A percentile compares a stretch with the other conserved stretches of the same genome.
phyloP scores from a whole-genome alignment of 2,113 vertebrate species.

The Thamnophis sirtalis region DNA sequence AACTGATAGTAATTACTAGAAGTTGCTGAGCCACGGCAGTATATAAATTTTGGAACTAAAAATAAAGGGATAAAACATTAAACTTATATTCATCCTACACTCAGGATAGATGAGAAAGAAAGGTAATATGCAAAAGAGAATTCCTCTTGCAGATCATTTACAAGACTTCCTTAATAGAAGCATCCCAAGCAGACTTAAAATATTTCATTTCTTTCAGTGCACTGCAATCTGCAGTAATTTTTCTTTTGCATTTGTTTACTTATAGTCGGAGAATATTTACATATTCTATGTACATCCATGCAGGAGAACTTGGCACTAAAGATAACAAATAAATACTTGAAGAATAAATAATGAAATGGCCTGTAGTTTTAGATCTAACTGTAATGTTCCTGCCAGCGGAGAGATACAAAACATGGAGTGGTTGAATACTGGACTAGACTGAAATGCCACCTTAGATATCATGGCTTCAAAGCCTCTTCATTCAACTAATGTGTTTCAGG shows the following conservation, averaged over 20 bases:
- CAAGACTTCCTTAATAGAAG: background rate
- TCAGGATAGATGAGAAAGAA: background rate
- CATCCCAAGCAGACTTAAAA: background rate
- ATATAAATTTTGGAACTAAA: background rate
- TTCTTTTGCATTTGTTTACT: background rate
- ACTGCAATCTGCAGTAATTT: background rate
- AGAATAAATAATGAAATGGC: background rate
- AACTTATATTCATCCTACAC: background rate
- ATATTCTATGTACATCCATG: background rate
- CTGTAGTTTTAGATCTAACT: background rate
- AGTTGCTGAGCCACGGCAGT: background rate
- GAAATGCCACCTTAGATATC: background rate
- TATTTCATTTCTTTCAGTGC: background rate
- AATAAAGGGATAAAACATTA: background rate
- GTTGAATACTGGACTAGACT: background rate
- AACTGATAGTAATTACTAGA: background rate
- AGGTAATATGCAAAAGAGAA: background rate
- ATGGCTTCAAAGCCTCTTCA: background rate
- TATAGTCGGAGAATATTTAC: background rate
- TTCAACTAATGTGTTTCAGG: background rate
- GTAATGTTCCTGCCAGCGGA: background rate
- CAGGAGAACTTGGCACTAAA: background rate
- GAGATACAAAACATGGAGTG: background rate
- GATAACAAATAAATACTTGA: background rate
- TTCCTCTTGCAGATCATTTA: background rate